A percentile compares a stretch with the other conserved stretches of the same genome.
Conservation (phyloP, 2,797 vertebrate species). For the Tapirus indicus region DNA sequence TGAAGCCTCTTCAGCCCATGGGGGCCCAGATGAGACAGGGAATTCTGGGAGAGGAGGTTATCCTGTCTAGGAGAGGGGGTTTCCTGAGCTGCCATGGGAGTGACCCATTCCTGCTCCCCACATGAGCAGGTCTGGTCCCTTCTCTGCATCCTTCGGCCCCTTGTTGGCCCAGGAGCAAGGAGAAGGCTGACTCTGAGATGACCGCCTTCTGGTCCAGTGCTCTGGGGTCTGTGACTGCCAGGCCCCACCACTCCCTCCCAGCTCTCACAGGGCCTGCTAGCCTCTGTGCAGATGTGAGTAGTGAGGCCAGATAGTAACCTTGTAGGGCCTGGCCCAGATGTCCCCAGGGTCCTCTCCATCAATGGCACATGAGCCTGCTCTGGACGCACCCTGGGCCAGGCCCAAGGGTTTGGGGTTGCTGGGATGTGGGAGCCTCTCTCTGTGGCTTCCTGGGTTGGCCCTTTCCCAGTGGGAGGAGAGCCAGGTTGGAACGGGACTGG, state of each 20-base stretch:
- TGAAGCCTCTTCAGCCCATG: background rate
- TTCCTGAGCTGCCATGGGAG: background rate
- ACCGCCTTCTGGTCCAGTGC: background rate
- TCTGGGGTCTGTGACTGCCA: background rate
- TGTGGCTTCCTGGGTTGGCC: background rate
- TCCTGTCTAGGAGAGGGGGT: background rate
- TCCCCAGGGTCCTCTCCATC: background rate
- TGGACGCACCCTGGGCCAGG: background rate
- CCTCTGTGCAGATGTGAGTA: background rate
- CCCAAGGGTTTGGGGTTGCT: background rate
- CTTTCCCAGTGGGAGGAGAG: background rate
- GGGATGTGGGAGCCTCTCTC: background rate
- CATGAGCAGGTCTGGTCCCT: background rate
- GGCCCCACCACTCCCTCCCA: too few relatives aligned
- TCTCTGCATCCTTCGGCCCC: background rate
- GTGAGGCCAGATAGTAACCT: background rate
- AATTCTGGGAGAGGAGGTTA: background rate
- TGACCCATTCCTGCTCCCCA: background rate
- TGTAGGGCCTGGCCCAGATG: background rate
- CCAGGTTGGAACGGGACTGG: background rate
- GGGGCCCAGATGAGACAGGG: background rate
- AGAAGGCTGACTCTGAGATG: background rate
- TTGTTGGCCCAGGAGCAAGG: background rate
- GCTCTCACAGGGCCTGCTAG: background rate
- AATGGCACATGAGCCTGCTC: rapidly evolving